phyloP scores from a whole-genome alignment of 1,140 invertebrate genomes.

The Drosophila erecta region DNA sequence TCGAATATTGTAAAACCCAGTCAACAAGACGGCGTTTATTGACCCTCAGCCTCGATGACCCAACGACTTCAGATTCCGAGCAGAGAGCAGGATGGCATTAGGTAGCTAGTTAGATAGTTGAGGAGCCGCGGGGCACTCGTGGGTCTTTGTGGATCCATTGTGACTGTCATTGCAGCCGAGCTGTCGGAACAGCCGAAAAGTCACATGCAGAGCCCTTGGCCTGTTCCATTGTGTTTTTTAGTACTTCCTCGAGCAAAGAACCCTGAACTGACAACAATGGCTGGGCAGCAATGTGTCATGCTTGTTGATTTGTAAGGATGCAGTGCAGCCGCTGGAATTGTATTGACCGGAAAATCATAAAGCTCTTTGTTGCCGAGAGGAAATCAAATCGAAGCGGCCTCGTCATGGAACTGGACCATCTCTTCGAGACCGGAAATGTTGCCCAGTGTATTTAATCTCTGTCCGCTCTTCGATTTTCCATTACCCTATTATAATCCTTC shows the following conservation, averaged over 20 bases:
- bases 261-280: constrained; percentile 20
- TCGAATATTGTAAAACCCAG: not conserved
- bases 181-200: not conserved
- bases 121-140: constrained; percentile 37
- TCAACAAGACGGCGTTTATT: constrained; percentile 20
- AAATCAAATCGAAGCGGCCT: constrained; percentile 57
- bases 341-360: constrained; percentile 82
- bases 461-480: constrained; percentile 64
- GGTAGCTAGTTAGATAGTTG: not conserved
- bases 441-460: constrained; percentile 65
- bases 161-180: constrained; percentile 43
- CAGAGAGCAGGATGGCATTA: constrained; percentile 2
- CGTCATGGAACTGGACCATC: constrained; percentile 58
- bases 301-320: constrained; percentile 82
- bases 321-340: constrained; percentile 62
- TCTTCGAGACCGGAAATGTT: constrained; percentile 65
- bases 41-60: constrained; percentile 37
- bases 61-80: constrained; percentile 15
- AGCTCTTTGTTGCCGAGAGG: constrained; percentile 72
- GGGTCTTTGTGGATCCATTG: constrained; percentile 39
- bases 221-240: constrained; percentile 45
- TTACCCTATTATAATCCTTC: constrained; percentile 74
- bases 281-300: constrained; percentile 69
- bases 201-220: constrained; percentile 3
- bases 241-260: constrained; percentile 55